These are phyloP conservation scores for Oxystoma pomonae DNA, from an alignment of 2,888 invertebrate genomes.

Conservation along the genomic window DNA sequence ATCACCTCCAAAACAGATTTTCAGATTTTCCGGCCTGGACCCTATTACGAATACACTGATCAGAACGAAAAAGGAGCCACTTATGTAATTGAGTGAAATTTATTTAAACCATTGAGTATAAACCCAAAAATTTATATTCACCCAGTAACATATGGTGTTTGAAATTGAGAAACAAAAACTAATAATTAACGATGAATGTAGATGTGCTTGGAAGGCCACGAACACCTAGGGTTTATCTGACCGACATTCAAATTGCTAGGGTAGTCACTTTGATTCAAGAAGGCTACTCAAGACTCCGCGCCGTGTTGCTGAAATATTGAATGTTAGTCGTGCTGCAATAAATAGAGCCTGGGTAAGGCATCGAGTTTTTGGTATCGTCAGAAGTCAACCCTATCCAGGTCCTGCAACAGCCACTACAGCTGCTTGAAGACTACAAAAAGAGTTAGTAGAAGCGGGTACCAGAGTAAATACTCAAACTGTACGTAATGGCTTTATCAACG, in stretches of 20 bases:
- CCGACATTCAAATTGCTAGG: no score
- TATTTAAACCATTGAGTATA: no score
- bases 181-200: no score
- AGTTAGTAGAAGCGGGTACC: no score
- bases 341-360: constrained; percentile 2
- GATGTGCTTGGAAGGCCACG: no score
- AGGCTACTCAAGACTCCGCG: neutral
- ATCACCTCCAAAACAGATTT: no score
- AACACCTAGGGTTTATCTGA: no score
- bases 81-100: no score
- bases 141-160: constrained; percentile 7
- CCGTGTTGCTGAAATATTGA: neutral
- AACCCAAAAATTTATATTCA: neutral
- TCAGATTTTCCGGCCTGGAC: no score
- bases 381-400: neutral
- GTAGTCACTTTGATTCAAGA: neutral
- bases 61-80: no score
- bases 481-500: constrained; percentile 12
- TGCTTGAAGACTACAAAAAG: constrained; percentile 9
- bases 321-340: constrained; percentile 4
- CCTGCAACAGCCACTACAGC: neutral
- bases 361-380: neutral
- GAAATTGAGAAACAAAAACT: neutral
- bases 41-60: no score
- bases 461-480: constrained; percentile 13